These are phyloP conservation scores for Muscidifurax raptorellus DNA, from an alignment of 1,140 invertebrate species.

Conservation along the genomic window DNA sequence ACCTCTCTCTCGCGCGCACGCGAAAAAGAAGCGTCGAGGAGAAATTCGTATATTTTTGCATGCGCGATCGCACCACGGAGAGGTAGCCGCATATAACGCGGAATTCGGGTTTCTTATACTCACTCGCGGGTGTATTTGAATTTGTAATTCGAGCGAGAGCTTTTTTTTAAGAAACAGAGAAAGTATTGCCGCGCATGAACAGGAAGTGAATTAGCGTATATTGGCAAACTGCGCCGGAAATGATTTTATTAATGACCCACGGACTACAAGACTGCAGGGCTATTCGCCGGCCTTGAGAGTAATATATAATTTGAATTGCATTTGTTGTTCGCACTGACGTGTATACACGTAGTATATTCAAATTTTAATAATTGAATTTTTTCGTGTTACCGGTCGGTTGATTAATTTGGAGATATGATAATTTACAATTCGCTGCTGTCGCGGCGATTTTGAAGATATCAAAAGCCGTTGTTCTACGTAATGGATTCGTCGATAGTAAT, in stretches of 20 bases:
- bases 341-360: background rate
- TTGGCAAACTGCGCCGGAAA: background rate
- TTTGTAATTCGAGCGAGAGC: background rate
- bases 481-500: background rate
- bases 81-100: background rate
- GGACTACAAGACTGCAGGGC: background rate
- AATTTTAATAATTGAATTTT: background rate
- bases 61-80: background rate
- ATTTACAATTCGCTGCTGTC: background rate
- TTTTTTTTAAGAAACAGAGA: background rate
- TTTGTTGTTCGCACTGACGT: background rate
- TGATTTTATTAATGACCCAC: background rate
- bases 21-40: background rate
- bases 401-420: background rate
- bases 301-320: background rate
- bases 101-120: background rate
- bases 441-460: background rate
- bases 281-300: background rate
- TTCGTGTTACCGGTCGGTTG: background rate
- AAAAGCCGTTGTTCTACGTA: background rate
- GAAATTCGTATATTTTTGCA: conserved; percentile 24
- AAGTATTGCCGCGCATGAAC: background rate
- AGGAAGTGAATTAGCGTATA: conserved; percentile 6
- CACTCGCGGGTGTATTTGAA: background rate
- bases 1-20: background rate